A percentile compares a stretch with the other conserved stretches of the same genome.
Evolutionary conservation across 2,888 invertebrate species (phyloP).

Genomic region (Gerris lacustris): DNA sequence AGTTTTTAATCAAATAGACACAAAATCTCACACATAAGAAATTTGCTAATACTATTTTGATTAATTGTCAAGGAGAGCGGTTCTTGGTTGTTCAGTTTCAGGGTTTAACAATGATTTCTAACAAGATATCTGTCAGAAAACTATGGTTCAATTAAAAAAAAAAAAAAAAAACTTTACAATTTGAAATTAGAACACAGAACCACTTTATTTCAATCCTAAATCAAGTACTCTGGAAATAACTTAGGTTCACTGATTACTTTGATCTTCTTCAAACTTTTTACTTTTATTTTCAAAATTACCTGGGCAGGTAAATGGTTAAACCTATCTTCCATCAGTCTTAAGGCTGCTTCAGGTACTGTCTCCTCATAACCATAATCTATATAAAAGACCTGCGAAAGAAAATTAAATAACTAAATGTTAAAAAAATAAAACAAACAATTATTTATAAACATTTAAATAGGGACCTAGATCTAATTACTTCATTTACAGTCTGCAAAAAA

Average conservation of each 20-base stretch:
- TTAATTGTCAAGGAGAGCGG: too few relatives aligned
- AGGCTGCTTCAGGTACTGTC: neutral
- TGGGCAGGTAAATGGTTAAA: neutral
- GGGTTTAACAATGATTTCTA: too few relatives aligned
- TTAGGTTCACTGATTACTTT: too few relatives aligned
- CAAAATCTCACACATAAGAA: too few relatives aligned
- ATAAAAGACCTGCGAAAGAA: conserved; percentile 8
- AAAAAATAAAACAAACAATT: neutral
- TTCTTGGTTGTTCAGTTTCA: too few relatives aligned
- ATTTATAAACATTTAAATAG: neutral
- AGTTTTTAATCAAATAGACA: too few relatives aligned
- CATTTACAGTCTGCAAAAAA: too few relatives aligned
- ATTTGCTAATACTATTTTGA: too few relatives aligned
- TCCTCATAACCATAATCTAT: conserved; percentile 8
- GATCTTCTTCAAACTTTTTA: neutral
- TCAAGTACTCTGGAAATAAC: neutral
- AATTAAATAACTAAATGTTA: neutral
- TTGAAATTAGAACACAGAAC: neutral
- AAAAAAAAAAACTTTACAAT: neutral
- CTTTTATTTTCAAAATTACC: neutral
- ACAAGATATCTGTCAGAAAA: too few relatives aligned
- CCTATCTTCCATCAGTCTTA: neutral
- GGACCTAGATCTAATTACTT: too few relatives aligned
- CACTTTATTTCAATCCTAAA: neutral
- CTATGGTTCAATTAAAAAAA: neutral